Base-by-base conservation (phyloP, 2,888 invertebrate genomes). In the Oscheius myriophilus region DNA sequence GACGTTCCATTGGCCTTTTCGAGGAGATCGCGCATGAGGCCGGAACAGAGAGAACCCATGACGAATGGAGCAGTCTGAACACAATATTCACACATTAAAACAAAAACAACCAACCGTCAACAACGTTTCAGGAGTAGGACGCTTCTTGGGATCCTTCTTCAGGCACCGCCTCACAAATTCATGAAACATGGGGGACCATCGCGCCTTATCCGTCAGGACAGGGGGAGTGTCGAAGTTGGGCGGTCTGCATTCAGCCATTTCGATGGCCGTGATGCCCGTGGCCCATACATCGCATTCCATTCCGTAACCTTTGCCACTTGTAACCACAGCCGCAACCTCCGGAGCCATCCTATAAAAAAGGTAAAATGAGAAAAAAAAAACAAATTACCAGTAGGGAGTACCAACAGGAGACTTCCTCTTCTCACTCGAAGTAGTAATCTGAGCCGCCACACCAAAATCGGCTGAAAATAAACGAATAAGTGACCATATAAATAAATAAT, bases 231-330 rank as follows among this genome's bases (percentile, higher is more conserved):
- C 97, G 89, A 97, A 99, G 95, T 97, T 96, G 0, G 98, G 98
- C 39, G 98, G 98, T 87, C 98, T 96, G 41, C 97, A 90, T 88
- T 98, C 98, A 0, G 97, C 98, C 84, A 99, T 90, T 89, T 98
- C 98, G 81, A 99, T 99, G 69, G 97, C 93, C 51, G 98, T 98
- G 79, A 99, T 96, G 66, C 98, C 98, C 81, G 96, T 94, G 1
- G 97, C 97, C 98, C 98, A 98, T 84, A 99, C 96, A 91, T 98
- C 98, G 91, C 98, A 98, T 84, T 96, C 91, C 88, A 97, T 96
- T 89, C 97, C 96, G 88, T 98, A 98, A 49, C 97, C 81, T 49
- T 97, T 79, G 21, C 76, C 97, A 88, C 97, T 96, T 75, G 96
- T 91, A 88, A 98, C 98, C 33, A 98, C 98, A 23, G 96, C 96